Evolutionary conservation across 2,888 invertebrate genomes (phyloP).

Genomic region (Protodeltote pygarga): DNA sequence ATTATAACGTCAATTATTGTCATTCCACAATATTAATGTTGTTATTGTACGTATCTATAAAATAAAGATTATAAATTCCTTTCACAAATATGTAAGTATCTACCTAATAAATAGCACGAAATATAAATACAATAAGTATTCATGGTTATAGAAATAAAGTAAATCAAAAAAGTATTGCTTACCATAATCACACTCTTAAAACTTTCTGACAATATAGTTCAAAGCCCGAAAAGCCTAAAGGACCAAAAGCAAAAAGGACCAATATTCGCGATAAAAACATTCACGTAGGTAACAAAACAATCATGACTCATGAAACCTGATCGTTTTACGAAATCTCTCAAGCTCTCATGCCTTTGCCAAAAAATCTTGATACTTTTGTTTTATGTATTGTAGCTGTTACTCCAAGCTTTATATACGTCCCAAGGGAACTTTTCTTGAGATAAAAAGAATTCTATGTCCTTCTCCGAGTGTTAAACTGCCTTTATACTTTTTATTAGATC

Average conservation of each 20-base stretch:
- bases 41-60: too few relatives aligned
- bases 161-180: constrained; percentile 13
- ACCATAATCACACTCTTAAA: constrained; percentile 6
- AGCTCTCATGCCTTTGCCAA: constrained; percentile 6
- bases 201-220: background rate
- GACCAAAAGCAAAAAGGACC: constrained; percentile 1
- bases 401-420: too few relatives aligned
- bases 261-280: constrained; percentile 10
- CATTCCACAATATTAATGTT: constrained; percentile 7
- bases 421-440: too few relatives aligned
- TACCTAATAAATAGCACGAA: too few relatives aligned
- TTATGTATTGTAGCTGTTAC: too few relatives aligned
- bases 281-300: constrained; percentile 15
- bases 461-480: too few relatives aligned
- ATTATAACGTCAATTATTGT: constrained; percentile 7
- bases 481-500: too few relatives aligned
- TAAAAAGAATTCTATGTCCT: too few relatives aligned
- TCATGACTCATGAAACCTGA: constrained; percentile 1
- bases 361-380: too few relatives aligned
- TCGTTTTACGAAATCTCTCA: constrained; percentile 20
- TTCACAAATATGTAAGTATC: too few relatives aligned
- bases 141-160: constrained; percentile 1
- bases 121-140: constrained; percentile 10
- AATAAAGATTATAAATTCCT: too few relatives aligned
- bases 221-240: background rate